These are phyloP conservation scores for Cyprinella venusta DNA, from an alignment of 2,797 vertebrate species.

Conservation along the genomic window DNA sequence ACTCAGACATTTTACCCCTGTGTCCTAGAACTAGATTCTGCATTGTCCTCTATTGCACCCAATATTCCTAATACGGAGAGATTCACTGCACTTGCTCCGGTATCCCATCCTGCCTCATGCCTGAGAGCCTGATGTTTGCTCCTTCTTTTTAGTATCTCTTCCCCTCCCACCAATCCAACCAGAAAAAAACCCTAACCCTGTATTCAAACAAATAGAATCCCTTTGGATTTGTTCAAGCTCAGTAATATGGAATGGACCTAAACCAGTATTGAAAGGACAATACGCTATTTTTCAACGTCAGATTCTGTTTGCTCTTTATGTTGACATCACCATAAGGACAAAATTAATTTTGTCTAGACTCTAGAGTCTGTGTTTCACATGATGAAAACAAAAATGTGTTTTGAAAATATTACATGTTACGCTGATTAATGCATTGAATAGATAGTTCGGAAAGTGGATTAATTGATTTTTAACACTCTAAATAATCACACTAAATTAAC, in stretches of 20 bases:
- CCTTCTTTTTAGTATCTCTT: conserved; percentile 13
- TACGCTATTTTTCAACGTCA: conserved; percentile 48
- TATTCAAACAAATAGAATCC: background rate
- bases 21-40: background rate
- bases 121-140: conserved; percentile 40
- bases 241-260: conserved; percentile 29
- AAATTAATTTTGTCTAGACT: conserved; percentile 29
- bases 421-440: background rate
- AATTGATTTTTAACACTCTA: background rate
- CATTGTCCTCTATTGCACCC: conserved; percentile 22
- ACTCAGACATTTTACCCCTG: conserved; percentile 13
- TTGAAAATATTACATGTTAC: background rate
- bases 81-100: conserved; percentile 18
- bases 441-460: background rate
- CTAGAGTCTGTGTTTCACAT: conserved; percentile 35
- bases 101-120: conserved; percentile 20
- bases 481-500: background rate
- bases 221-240: conserved; percentile 33
- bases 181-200: background rate
- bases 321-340: conserved; percentile 17
- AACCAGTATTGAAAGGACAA: conserved; percentile 45
- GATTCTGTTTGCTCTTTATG: conserved; percentile 29
- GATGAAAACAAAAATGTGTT: background rate
- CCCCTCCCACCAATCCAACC: conserved; percentile 4
- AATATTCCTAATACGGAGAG: conserved; percentile 15